Percentiles rank a stretch among this genome's conserved stretches.
phyloP scores from a whole-genome alignment of 2,113 vertebrate genomes.

The Proterorhinus semilunaris region DNA sequence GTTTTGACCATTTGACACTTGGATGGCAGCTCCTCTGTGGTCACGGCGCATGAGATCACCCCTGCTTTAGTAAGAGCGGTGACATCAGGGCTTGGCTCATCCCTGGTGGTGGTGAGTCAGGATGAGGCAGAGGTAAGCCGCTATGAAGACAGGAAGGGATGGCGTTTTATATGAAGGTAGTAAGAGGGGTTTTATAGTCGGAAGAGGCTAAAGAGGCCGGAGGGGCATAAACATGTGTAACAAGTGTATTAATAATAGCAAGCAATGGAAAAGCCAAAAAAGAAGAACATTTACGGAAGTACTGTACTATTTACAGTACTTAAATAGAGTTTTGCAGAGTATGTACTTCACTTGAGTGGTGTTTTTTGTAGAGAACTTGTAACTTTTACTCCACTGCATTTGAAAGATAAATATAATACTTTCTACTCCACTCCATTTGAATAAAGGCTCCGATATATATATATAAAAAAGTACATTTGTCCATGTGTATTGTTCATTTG shows the following conservation, averaged over 20 bases:
- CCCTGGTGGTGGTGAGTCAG: conserved; percentile 50
- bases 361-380: no score
- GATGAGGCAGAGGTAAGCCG: conserved; percentile 47
- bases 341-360: no score
- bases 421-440: no score
- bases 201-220: conserved; percentile 9
- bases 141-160: conserved; percentile 39
- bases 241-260: conserved; percentile 4
- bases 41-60: conserved; percentile 73
- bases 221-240: neutral
- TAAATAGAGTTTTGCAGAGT: no score
- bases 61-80: conserved; percentile 66
- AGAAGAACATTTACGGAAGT: no score
- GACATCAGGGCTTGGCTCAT: conserved; percentile 67
- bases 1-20: conserved; percentile 57
- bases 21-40: conserved; percentile 64
- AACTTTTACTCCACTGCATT: no score
- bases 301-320: no score
- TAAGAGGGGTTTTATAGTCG: conserved; percentile 42
- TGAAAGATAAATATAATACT: no score
- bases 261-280: neutral
- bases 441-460: no score
- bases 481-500: no score
- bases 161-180: conserved; percentile 59
- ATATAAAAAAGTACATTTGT: no score